Evolutionary conservation across 2,888 invertebrate species (phyloP).

Genomic region (Cheilosia vulpina): DNA sequence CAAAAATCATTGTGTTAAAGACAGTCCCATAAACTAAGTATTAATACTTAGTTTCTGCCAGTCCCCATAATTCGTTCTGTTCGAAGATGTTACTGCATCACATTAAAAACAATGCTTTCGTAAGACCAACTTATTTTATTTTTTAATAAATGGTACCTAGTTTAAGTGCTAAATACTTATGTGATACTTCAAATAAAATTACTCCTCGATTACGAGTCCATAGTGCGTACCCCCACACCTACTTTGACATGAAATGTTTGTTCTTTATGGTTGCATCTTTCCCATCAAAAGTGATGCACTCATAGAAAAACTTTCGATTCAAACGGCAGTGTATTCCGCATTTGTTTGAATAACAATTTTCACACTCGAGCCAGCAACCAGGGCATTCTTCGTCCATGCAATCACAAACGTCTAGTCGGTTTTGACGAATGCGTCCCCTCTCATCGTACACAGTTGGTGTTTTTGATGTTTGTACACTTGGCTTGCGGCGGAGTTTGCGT

Average conservation of each 20-base stretch:
- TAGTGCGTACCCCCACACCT: background rate
- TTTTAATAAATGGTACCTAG: too few relatives aligned
- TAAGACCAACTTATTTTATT: too few relatives aligned
- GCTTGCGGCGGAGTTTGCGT: slow-evolving; percentile 88
- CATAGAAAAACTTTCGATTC: slow-evolving; percentile 91
- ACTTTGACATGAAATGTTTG: slow-evolving; percentile 74
- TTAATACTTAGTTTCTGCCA: too few relatives aligned
- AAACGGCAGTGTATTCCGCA: slow-evolving; percentile 93
- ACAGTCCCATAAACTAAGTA: too few relatives aligned
- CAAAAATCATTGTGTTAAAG: too few relatives aligned
- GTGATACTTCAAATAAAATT: too few relatives aligned
- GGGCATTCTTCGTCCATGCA: slow-evolving; percentile 90
- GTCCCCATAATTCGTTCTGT: too few relatives aligned
- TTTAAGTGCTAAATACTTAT: too few relatives aligned
- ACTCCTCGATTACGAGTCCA: too few relatives aligned
- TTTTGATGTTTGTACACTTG: slow-evolving; percentile 70
- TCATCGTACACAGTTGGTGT: slow-evolving; percentile 86
- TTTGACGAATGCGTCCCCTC: slow-evolving; percentile 86
- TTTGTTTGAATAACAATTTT: slow-evolving; percentile 89
- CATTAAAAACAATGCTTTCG: too few relatives aligned
- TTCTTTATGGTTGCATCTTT: slow-evolving; percentile 85
- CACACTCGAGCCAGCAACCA: slow-evolving; percentile 94
- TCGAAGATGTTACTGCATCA: too few relatives aligned
- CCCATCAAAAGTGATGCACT: slow-evolving; percentile 91
- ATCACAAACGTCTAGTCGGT: slow-evolving; percentile 91